A percentile compares a stretch with the other conserved stretches of the same genome.
Conservation (phyloP, 2,888 invertebrate genomes). For the Conomelus anceps region DNA sequence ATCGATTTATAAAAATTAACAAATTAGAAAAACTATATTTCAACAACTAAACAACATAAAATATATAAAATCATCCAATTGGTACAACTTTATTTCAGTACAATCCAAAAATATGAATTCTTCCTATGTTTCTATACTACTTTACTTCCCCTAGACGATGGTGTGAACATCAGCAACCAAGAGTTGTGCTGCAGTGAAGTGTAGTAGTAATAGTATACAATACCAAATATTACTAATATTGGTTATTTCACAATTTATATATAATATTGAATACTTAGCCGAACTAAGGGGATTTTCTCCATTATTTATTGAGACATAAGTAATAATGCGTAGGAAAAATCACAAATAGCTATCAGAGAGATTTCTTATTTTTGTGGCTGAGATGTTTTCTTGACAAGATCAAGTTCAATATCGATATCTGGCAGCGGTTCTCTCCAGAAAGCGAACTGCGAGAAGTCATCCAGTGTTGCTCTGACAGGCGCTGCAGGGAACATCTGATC, state of each 20-base stretch:
- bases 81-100: background rate
- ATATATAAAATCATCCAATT: background rate
- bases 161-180: background rate
- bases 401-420: conserved; percentile 40
- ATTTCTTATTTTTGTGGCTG: background rate
- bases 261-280: background rate
- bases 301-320: background rate
- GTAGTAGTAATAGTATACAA: background rate
- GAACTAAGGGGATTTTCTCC: background rate
- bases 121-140: background rate
- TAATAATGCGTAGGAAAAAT: background rate
- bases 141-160: background rate
- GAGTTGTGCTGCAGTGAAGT: background rate
- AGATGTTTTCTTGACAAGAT: background rate
- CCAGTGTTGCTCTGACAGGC: conserved; percentile 47
- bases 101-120: background rate
- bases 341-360: background rate
- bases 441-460: conserved; percentile 63
- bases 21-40: background rate
- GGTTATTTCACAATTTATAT: background rate
- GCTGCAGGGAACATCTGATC: conserved; percentile 86
- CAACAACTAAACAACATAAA: background rate
- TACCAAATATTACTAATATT: background rate
- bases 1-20: background rate
- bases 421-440: conserved; percentile 90